Base-by-base conservation (phyloP, 2,888 invertebrate species). In the Tineola bisselliella region DNA sequence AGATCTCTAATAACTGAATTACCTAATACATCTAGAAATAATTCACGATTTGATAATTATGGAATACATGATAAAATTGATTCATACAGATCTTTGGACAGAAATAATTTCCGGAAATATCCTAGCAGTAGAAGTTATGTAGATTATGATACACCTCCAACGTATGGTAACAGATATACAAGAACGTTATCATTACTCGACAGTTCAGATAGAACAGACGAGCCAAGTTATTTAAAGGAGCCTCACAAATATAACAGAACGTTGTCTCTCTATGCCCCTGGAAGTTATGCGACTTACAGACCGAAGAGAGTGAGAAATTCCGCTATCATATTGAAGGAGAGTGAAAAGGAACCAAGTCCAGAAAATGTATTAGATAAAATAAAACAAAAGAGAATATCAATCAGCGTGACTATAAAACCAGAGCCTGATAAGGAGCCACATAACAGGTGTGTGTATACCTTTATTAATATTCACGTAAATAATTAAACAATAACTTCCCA, bases 291-390 rank as follows among this genome's bases (percentile, higher is more conserved):
- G 62, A 88, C 88, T 18, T 87, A 86, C 68, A 76, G 88, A 65
- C 88, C 88, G 43, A 84, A 84, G 66, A 76, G 81, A 68, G 86
- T 82, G 54, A 77, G 81, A 66, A 88, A 88, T 68, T 81, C 88
- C 19, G 88, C 88, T 17, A 87, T 88, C 56, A 82, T 88, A 69
- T 70, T 88, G 48, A 87, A 87, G 68, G 87, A 87, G 66, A 82
- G 84, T 66, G 84, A 84, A 71, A 87, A 84, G 66, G 87, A 87
- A 69, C 81, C 81, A 60, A 87, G 84, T 65, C 84, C 87, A 13
- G 88, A 88, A 72, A 87, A 87, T 64, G 84, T 88, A 67, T 69
- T 87, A 64, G 87, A 87, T 61, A 87, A 83, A 78, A 88, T 88
- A 70, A 81, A 80, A 70, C 81, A 87, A 66, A 88, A 87, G 70